A percentile compares a stretch with the other conserved stretches of the same genome.
Conservation (phyloP, 1,140 invertebrate genomes). For the Dendroctonus valens region DNA sequence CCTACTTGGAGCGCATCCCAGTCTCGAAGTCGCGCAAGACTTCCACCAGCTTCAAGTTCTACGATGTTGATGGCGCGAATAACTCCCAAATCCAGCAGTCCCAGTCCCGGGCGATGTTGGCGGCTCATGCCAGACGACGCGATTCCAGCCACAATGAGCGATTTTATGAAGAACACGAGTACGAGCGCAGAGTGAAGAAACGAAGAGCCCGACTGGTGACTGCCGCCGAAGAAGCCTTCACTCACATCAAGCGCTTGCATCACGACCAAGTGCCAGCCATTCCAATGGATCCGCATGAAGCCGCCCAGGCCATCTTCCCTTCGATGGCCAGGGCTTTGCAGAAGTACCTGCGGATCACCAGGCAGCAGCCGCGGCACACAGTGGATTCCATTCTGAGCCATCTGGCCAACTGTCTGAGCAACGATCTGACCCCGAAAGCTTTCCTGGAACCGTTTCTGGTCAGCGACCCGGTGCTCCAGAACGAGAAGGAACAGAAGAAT, state of each 20-base stretch:
- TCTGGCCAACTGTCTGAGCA: conserved; percentile 84
- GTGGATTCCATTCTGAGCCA: conserved; percentile 87
- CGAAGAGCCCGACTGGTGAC: conserved; percentile 83
- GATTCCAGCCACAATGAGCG: conserved; percentile 92
- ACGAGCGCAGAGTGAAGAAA: conserved; percentile 89
- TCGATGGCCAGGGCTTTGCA: conserved; percentile 92
- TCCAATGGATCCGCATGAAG: conserved; percentile 91
- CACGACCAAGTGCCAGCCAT: conserved; percentile 62
- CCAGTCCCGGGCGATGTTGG: conserved; percentile 65
- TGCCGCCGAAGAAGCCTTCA: conserved; percentile 95
- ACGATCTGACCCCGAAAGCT: conserved; percentile 89
- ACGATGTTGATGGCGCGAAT: conserved; percentile 88
- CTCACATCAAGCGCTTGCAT: conserved; percentile 84
- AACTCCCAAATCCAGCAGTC: conserved; percentile 68
- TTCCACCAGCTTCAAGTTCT: conserved; percentile 89
- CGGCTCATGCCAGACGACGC: conserved; percentile 68
- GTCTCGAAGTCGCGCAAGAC: conserved; percentile 80
- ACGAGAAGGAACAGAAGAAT: conserved; percentile 72
- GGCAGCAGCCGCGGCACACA: conserved; percentile 92
- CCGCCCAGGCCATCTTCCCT: conserved; percentile 95
- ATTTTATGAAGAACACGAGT: conserved; percentile 97
- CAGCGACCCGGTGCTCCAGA: conserved; percentile 74
- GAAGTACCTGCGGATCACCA: conserved; percentile 92
- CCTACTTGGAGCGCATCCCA: conserved; percentile 88
- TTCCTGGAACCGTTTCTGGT: conserved; percentile 89